Conservation (phyloP, 2,888 invertebrate species). For the Monopis laevigella region DNA sequence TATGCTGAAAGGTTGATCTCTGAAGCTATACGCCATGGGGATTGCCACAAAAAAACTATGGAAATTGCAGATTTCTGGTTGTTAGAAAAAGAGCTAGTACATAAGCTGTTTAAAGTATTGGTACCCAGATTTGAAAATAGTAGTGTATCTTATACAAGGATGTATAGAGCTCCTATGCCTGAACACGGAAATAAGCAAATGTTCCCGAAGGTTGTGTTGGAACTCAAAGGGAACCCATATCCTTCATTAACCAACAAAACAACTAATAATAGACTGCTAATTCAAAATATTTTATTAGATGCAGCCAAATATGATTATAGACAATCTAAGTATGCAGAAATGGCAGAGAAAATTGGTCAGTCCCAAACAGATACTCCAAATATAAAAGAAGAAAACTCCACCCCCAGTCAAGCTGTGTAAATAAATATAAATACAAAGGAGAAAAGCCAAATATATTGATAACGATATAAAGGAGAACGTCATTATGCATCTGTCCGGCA, state of each 20-base stretch:
- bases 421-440: too few relatives aligned
- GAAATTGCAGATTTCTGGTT: constrained; percentile 91
- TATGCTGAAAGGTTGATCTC: constrained; percentile 93
- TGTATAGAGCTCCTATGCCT: constrained; percentile 76
- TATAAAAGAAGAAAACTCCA: too few relatives aligned
- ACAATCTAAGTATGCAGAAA: constrained; percentile 71
- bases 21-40: constrained; percentile 89
- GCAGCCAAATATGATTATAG: constrained; percentile 85
- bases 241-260: constrained; percentile 72
- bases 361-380: too few relatives aligned
- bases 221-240: constrained; percentile 84
- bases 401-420: too few relatives aligned
- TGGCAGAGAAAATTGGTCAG: constrained; percentile 46
- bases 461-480: too few relatives aligned
- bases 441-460: too few relatives aligned
- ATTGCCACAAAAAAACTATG: constrained; percentile 87
- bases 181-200: constrained; percentile 23
- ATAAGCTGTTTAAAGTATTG: constrained; percentile 93
- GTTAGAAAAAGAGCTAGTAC: constrained; percentile 86
- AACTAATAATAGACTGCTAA: constrained; percentile 70
- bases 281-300: constrained; percentile 85
- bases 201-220: constrained; percentile 75
- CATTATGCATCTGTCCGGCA: too few relatives aligned
- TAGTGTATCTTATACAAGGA: constrained; percentile 75
- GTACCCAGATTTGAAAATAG: constrained; percentile 83